Base-by-base conservation (phyloP, 2,113 vertebrate genomes). In the Perccottus glenii region DNA sequence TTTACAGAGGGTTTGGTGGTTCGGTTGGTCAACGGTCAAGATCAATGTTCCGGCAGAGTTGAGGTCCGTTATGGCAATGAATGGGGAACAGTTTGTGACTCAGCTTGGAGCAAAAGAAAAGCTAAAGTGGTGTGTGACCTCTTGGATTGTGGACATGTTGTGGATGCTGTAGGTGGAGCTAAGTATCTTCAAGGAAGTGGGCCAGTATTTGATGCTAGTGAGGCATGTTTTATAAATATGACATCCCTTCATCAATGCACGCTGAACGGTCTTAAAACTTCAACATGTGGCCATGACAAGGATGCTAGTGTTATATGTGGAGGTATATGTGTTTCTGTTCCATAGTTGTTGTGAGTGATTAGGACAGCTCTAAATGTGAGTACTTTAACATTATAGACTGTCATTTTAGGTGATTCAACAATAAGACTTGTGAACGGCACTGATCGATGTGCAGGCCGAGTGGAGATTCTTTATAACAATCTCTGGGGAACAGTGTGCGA, bases 401-500 rank as follows among this genome's bases (percentile, higher is more conserved):
- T 46, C 38, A 46, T 38, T 55, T 36, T 33, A 90, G 89, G 83
- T 53, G 81, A 14, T 60, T 74, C 77, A 69, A 67, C 63, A 4
- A 33, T 87, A 16, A 70, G 84, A 1, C 51, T 90, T 14, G 2
- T 64, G 4, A 88, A 89, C 38, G 89, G 89, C 19, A 83, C 82
- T 0, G 38, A 65, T 44, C 75, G 44, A 1, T 90, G 89, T 62
- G 74, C 75, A 4, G 89, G 89, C 4, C 71, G 89, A 59, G 85
- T 90, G 48, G 89, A 90, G 59, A 2, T 90, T 33, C 70, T 59
- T 27, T 5, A 89, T 42, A 15, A 64, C 0, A 78, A 47, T 45
- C 56, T 80, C n/a, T 90, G 89, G 89, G 89, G 89, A 52, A 85
- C 87, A 5, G 38, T 88, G 40, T 90, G 89, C 15, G 89, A 90